Percentiles rank a stretch among this genome's conserved stretches.
Conservation (phyloP, 1,140 invertebrate species). For the Trissolcus basalis region DNA sequence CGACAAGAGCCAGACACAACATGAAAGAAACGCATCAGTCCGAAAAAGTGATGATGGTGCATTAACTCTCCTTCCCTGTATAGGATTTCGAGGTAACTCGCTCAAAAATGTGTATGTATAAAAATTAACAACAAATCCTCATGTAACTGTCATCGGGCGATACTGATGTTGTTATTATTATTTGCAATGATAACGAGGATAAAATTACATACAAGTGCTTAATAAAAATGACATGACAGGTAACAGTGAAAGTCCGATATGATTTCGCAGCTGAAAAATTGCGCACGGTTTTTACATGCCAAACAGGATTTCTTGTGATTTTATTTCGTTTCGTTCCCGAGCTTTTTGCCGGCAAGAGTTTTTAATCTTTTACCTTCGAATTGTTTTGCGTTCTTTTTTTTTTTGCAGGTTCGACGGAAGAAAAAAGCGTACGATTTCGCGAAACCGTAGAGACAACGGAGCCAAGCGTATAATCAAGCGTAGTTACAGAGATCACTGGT, state of each 20-base stretch:
- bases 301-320: conserved; percentile 26
- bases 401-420: too few relatives aligned
- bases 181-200: conserved; percentile 45
- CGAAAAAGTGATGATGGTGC: conserved; percentile 48
- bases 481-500: conserved; percentile 57
- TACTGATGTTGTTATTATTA: conserved; percentile 38
- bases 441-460: conserved; percentile 33
- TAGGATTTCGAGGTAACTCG: conserved; percentile 34
- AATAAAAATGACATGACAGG: conserved; percentile 47
- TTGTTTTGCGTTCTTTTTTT: conserved; percentile 9
- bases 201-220: conserved; percentile 41
- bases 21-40: conserved; percentile 45
- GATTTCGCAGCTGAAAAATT: too few relatives aligned
- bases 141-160: conserved; percentile 36
- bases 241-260: conserved; percentile 48
- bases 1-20: conserved; percentile 20
- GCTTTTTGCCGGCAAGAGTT: conserved; percentile 6
- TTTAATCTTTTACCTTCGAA: too few relatives aligned
- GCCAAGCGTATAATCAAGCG: conserved; percentile 57
- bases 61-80: conserved; percentile 24
- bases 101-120: too few relatives aligned
- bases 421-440: too few relatives aligned
- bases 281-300: conserved; percentile 16
- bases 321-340: background rate
- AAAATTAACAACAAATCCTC: conserved; percentile 38